Percentiles rank a stretch among this genome's conserved stretches.
Evolutionary conservation across 2,113 vertebrate genomes (phyloP).

Genomic region (Gobiocypris rarus): DNA sequence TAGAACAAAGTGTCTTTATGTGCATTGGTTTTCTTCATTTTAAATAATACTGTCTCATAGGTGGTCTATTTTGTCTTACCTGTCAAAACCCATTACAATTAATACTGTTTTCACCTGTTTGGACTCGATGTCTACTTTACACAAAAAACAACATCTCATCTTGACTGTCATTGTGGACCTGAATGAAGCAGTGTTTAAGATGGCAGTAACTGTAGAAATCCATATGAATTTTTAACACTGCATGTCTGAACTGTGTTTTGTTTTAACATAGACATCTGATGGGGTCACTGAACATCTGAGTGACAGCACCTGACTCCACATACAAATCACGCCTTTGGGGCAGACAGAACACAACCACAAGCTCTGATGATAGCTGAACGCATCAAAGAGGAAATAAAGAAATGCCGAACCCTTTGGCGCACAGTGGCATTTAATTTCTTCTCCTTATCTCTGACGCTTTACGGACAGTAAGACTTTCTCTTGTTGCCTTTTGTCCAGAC

Average conservation of each 20-base stretch:
- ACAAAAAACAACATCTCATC: slow-evolving; percentile 14
- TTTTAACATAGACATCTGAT: slow-evolving; percentile 68
- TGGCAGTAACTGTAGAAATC: neutral
- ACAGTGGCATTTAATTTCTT: slow-evolving; percentile 60
- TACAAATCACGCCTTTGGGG: slow-evolving; percentile 69
- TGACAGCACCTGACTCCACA: slow-evolving; percentile 72
- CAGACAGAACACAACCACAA: slow-evolving; percentile 57
- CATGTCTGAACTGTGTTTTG: slow-evolving; percentile 56
- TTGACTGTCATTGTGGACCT: neutral
- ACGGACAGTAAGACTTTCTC: slow-evolving; percentile 58
- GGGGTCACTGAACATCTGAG: slow-evolving; percentile 75
- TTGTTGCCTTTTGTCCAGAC: slow-evolving; percentile 43
- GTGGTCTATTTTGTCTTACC: slow-evolving; percentile 12
- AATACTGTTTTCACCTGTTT: slow-evolving; percentile 30
- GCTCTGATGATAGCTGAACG: slow-evolving; percentile 65
- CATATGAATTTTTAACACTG: slow-evolving; percentile 53
- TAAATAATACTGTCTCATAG: slow-evolving; percentile 53
- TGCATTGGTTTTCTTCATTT: neutral
- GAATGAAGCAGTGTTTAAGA: slow-evolving; percentile 15
- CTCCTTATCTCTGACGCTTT: slow-evolving; percentile 59
- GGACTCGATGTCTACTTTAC: slow-evolving; percentile 12
- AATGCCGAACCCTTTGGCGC: slow-evolving; percentile 56
- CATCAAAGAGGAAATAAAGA: slow-evolving; percentile 45
- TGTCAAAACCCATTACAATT: slow-evolving; percentile 31
- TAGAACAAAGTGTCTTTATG: neutral